These are phyloP conservation scores for Drosophila tripunctata DNA, from an alignment of 2,888 invertebrate species.

Conservation along the genomic window DNA sequence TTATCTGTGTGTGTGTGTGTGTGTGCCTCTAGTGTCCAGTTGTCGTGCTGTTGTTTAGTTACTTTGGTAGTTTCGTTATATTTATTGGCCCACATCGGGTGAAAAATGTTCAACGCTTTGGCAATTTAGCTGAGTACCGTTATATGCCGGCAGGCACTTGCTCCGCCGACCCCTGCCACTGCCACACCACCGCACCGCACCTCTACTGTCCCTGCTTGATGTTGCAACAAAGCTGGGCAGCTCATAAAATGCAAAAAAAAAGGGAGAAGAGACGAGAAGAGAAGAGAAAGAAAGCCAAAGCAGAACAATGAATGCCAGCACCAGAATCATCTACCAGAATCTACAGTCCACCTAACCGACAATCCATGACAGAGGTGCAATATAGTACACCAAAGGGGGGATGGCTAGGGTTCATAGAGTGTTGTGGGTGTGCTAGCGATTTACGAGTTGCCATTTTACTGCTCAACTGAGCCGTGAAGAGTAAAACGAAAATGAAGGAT, in stretches of 20 bases:
- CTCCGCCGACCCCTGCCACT: background rate
- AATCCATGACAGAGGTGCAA: slow-evolving; percentile 25
- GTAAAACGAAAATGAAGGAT: slow-evolving; percentile 56
- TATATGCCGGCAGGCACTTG: slow-evolving; percentile 64
- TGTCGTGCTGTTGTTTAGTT: slow-evolving; percentile 71
- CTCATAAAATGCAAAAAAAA: slow-evolving; percentile 76
- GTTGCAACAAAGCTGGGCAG: slow-evolving; percentile 34
- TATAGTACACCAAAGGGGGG: background rate
- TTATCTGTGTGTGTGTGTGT: background rate
- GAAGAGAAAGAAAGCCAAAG: too few relatives aligned
- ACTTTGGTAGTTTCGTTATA: slow-evolving; percentile 81
- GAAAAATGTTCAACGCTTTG: slow-evolving; percentile 83
- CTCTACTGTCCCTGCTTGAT: background rate
- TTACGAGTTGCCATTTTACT: slow-evolving; percentile 76
- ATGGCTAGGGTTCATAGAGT: too few relatives aligned
- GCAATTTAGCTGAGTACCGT: slow-evolving; percentile 79
- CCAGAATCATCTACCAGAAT: slow-evolving; percentile 13
- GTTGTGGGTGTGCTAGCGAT: slow-evolving; percentile 45
- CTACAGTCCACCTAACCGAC: slow-evolving; percentile 43
- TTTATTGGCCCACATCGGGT: slow-evolving; percentile 84
- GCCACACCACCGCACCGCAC: too few relatives aligned
- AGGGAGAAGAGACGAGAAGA: too few relatives aligned
- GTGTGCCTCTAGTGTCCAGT: slow-evolving; percentile 18
- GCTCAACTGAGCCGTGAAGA: slow-evolving; percentile 75
- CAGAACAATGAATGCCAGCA: slow-evolving; percentile 69